Conservation (phyloP, 2,113 vertebrate genomes). For the Xenotilapia leptura region DNA sequence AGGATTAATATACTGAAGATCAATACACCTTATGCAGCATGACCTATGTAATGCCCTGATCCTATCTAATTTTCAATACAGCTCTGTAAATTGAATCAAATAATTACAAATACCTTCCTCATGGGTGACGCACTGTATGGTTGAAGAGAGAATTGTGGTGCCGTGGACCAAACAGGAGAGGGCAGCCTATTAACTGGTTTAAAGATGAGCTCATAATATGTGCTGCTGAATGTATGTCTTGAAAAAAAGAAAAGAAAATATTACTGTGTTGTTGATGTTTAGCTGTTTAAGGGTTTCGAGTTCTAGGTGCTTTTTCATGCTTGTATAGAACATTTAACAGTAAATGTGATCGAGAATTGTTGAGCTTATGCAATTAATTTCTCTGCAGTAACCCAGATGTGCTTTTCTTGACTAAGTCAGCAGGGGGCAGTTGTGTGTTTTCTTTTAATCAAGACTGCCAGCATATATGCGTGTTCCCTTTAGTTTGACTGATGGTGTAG, state of each 20-base stretch:
- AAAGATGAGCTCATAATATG: background rate
- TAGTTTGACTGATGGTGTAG: background rate
- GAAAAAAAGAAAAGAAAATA: background rate
- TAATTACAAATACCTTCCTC: background rate
- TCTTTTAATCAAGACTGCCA: background rate
- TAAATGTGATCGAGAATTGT: background rate
- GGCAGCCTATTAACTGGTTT: constrained; percentile 30
- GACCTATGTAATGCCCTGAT: constrained; percentile 27
- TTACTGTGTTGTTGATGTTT: background rate
- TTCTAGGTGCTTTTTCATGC: background rate
- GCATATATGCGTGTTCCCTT: background rate
- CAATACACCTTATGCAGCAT: constrained; percentile 34
- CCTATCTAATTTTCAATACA: constrained; percentile 21
- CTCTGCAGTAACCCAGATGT: constrained; percentile 16
- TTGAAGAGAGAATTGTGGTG: background rate
- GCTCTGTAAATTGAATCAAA: constrained; percentile 16
- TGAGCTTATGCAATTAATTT: background rate
- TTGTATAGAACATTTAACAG: background rate
- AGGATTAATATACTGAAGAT: constrained; percentile 28
- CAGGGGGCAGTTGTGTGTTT: constrained; percentile 63
- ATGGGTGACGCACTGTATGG: background rate
- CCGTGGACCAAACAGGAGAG: constrained; percentile 40
- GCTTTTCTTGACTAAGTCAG: constrained; percentile 25
- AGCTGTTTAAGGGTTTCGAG: background rate
- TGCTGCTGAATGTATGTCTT: background rate